These are phyloP conservation scores for Cossypha polioptera DNA, from an alignment of 2,797 vertebrate species.

Conservation along the genomic window DNA sequence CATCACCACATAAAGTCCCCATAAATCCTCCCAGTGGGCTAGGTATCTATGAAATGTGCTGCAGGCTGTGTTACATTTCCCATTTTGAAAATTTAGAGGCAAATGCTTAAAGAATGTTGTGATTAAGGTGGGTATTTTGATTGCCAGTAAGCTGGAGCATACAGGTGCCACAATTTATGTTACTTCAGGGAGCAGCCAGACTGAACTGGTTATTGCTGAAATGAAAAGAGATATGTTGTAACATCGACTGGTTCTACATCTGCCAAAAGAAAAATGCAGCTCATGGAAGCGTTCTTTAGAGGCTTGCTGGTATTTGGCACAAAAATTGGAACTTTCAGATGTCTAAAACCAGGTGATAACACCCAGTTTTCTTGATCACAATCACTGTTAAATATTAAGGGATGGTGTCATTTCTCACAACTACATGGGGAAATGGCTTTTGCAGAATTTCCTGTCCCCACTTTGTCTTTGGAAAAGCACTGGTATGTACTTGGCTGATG, in stretches of 20 bases:
- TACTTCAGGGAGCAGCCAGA: neutral
- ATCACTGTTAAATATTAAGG: neutral
- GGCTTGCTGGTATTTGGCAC: neutral
- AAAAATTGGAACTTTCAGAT: neutral
- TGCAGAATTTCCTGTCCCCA: neutral
- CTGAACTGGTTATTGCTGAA: neutral
- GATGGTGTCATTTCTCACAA: neutral
- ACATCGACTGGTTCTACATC: neutral
- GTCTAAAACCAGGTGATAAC: neutral
- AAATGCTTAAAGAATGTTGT: neutral
- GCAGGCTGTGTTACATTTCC: neutral
- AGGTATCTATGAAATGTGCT: neutral
- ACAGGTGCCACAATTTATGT: neutral
- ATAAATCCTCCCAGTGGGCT: neutral
- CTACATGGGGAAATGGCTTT: neutral
- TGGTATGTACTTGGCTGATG: neutral
- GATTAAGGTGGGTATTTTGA: constrained; percentile 2
- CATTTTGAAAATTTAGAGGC: constrained; percentile 2
- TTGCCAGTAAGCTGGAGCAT: neutral
- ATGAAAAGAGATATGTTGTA: neutral
- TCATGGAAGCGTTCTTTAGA: neutral
- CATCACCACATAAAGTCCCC: neutral
- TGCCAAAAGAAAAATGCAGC: neutral
- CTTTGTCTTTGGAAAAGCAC: neutral
- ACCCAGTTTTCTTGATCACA: neutral